phyloP scores from a whole-genome alignment of 2,888 invertebrate species.

The Rhagonycha fulva region DNA sequence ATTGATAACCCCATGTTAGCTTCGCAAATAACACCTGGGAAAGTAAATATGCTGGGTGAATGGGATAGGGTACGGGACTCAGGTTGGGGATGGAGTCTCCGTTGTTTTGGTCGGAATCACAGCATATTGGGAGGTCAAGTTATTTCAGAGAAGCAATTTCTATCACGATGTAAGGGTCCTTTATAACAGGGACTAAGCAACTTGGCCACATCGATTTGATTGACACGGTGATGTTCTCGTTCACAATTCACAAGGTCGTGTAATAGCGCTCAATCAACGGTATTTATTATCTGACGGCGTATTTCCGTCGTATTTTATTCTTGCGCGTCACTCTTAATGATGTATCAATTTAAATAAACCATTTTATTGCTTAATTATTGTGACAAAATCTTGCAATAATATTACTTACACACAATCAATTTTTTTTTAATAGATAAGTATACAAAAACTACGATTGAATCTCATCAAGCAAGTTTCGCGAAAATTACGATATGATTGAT shows the following conservation, averaged over 20 bases:
- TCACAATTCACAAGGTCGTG: slow-evolving; percentile 41
- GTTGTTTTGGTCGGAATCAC: slow-evolving; percentile 22
- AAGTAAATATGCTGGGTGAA: slow-evolving; percentile 14
- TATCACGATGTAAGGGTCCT: slow-evolving; percentile 32
- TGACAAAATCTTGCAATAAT: not conserved
- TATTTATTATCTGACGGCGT: slow-evolving; percentile 36
- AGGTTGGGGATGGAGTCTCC: slow-evolving; percentile 29
- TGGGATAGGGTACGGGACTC: slow-evolving; percentile 25
- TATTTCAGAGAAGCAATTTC: slow-evolving; percentile 34
- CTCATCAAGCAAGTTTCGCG: not conserved
- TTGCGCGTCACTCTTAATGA: slow-evolving; percentile 35
- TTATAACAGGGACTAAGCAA: slow-evolving; percentile 23
- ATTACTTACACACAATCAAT: not conserved
- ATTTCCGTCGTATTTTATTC: slow-evolving; percentile 34
- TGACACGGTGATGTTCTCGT: slow-evolving; percentile 30
- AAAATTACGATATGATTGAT: not conserved
- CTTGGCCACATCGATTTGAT: slow-evolving; percentile 37
- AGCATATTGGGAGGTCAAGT: slow-evolving; percentile 24
- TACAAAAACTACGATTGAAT: not conserved
- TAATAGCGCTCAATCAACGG: slow-evolving; percentile 39
- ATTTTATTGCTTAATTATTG: slow-evolving; percentile 7
- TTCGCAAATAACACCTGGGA: slow-evolving; percentile 5
- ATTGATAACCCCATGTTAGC: slow-evolving; percentile 14
- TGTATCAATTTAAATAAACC: slow-evolving; percentile 25
- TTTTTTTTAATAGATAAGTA: not conserved